Evolutionary conservation across 2,888 invertebrate species (phyloP).

Genomic region (Julus scandinavius): DNA sequence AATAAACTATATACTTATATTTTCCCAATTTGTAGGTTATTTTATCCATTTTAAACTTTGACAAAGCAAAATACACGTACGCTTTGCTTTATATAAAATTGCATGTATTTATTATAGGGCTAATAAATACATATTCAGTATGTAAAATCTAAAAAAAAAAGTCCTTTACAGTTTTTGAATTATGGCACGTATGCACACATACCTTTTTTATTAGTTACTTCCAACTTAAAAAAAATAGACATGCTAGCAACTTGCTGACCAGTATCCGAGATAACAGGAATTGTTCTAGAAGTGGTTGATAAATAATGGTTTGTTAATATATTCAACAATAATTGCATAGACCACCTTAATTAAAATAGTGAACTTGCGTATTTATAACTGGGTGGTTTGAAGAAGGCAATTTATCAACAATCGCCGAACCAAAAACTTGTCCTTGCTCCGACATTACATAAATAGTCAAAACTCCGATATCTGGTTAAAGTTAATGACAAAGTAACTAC

Average conservation of each 20-base stretch:
- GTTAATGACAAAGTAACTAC: background rate
- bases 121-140: too few relatives aligned
- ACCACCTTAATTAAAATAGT: background rate
- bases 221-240: background rate
- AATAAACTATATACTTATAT: too few relatives aligned
- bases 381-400: background rate
- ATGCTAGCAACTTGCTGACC: constrained; percentile 2
- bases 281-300: background rate
- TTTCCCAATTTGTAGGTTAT: too few relatives aligned
- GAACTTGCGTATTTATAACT: background rate
- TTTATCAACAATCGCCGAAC: background rate
- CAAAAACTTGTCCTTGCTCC: background rate
- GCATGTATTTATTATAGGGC: too few relatives aligned
- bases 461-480: background rate
- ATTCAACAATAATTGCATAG: background rate
- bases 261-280: background rate
- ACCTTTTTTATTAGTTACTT: background rate
- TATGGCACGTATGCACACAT: too few relatives aligned
- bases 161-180: too few relatives aligned
- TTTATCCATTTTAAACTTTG: too few relatives aligned
- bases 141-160: too few relatives aligned
- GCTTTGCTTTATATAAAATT: too few relatives aligned
- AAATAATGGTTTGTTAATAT: background rate
- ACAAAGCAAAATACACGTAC: too few relatives aligned
- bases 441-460: background rate